Percentiles rank a stretch among this genome's conserved stretches.
Conservation (phyloP, 2,113 vertebrate genomes). For the Propithecus coquereli region DNA sequence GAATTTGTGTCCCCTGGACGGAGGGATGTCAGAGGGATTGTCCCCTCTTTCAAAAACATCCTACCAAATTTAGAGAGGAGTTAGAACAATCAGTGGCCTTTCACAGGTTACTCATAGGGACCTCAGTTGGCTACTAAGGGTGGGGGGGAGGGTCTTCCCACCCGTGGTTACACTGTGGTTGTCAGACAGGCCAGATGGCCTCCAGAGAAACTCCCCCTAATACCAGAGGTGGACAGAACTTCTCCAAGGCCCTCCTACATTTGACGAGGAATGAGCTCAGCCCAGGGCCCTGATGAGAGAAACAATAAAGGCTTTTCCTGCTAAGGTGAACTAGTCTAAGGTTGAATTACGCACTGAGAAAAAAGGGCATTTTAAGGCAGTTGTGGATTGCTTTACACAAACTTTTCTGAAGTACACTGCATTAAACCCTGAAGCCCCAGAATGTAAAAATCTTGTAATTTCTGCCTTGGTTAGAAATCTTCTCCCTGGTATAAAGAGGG, state of each 20-base stretch:
- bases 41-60: background rate
- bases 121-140: background rate
- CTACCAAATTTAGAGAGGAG: background rate
- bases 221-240: background rate
- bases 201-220: background rate
- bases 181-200: background rate
- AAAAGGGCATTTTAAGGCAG: background rate
- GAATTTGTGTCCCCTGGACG: background rate
- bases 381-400: background rate
- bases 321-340: background rate
- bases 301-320: background rate
- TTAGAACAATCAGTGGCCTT: background rate
- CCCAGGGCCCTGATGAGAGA: background rate
- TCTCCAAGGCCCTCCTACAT: background rate
- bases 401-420: background rate
- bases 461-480: background rate
- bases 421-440: background rate
- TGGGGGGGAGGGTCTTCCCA: background rate
- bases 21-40: too few relatives aligned
- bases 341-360: background rate
- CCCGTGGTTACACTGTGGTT: background rate
- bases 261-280: background rate
- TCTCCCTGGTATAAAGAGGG: background rate
- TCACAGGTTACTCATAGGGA: background rate
- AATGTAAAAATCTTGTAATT: background rate